Base-by-base conservation (phyloP, 2,888 invertebrate genomes). In the Nomada goodeniana region DNA sequence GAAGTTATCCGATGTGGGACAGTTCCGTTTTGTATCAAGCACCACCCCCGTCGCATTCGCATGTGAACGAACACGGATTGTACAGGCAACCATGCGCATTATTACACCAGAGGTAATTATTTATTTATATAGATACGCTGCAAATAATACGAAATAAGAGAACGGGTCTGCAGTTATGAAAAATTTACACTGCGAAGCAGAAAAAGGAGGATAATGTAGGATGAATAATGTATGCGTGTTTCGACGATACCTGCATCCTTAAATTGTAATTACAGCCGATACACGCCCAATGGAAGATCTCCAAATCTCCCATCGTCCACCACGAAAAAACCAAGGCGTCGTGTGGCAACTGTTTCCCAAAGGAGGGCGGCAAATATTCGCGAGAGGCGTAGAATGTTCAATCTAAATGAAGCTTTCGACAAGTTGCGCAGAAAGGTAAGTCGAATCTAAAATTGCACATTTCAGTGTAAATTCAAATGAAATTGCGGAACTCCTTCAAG, bases 381-480 rank as follows among this genome's bases (percentile, higher is more conserved):
- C 3, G 99, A 99, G 94, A 95, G 99, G 69, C 95, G 98, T 29
- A 95, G 99, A 84, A 99, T 99, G 98, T 98, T 98, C 93, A 98
- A 98, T 94, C 95, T 99, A 83, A 99, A 99, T 93, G 98, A 98
- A 93, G 98, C 98, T 0, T 99, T 99, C 91, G 99, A 99, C 92
- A 97, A 97, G 92, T 94, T 99, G 57, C 95, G 99, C 42, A 95
- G 98, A 91, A 98, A 98, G 95, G 97, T 97, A 88, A 82, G 68
- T 59, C 57, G 53, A 20, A 15, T 53, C 53, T n/a, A 20, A 53
- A 53, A 53, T 7, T 20, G 9, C 18, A n/a, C 9, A 53, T 20
- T 53, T 36, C 36, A 36, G 7, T 7, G 5, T 7, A 36, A 36
- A 36, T 36, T 36, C 36, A 36, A 36, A 7, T 36, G 7, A 36